Base-by-base conservation (phyloP, 1,140 invertebrate species). In the Hylyphantes graminicola region DNA sequence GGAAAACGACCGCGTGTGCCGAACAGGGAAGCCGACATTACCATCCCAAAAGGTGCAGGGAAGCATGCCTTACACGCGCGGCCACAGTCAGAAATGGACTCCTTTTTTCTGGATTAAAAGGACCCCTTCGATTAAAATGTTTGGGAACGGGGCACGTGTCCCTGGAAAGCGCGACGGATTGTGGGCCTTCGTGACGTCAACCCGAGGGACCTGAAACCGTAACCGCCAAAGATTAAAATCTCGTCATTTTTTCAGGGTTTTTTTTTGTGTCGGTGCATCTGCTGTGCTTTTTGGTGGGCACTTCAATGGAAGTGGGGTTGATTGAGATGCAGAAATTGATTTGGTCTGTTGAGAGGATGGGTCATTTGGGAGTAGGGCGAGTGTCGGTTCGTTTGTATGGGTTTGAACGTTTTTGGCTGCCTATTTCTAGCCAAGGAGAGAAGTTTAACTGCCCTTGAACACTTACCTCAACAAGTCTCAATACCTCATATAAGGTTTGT, bases 151-250 rank as follows among this genome's bases (percentile, higher is more conserved):
- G 77, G 70, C 77, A 80, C 77, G 77, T 80, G 77, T 68, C 77
- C 11, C 17, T 35, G 53, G 75, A 78, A 78, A 78, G 75, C 75
- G 63, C 75, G 75, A 78, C 75, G 75, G 75, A 78, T 78, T 53
- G 75, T 61, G 75, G 67, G 21, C 21, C 72, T 74, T 15, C 50
- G 73, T 76, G 65, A 80, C 77, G 65, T 70, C 77, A 80, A 21
- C 48, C 7, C 11, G 65, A 54, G 77, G 53, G 63, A 78, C 63
- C 65, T 51, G 77, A 79, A 79, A 79, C 65, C 77, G 77, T 70
- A 80, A 80, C 77, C 77, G 63, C 57, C 64, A 15, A 80, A 80
- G 77, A 80, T 80, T 80, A 80, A 80, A 80, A 80, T 80, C 77
- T 80, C 61, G 17, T n/a, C 13, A 64, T 67, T 78, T 51, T 67